Percentiles rank a stretch among this genome's conserved stretches.
Conservation (phyloP, 2,888 invertebrate species). For the Bombyx huttoni region DNA sequence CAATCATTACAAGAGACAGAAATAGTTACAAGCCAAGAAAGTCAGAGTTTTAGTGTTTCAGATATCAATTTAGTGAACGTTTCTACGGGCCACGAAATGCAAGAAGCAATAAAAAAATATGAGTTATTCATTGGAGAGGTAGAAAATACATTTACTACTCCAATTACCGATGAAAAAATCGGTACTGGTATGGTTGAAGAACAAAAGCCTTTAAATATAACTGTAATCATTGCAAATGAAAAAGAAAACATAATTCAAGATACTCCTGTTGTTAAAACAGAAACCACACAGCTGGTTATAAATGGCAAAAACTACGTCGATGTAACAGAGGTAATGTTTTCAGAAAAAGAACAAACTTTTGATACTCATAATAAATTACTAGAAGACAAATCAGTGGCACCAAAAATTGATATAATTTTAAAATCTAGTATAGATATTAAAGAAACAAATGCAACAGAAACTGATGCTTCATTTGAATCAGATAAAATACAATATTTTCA, state of each 20-base stretch:
- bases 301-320: conserved; percentile 52
- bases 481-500: conserved; percentile 25
- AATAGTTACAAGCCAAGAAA: conserved; percentile 47
- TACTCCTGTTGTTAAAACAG: conserved; percentile 15
- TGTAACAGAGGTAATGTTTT: conserved; percentile 35
- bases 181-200: conserved; percentile 25
- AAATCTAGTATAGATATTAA: conserved; percentile 25
- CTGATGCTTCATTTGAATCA: conserved; percentile 19
- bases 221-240: conserved; percentile 37
- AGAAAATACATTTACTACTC: conserved; percentile 18
- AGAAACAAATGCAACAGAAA: conserved; percentile 37
- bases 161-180: conserved; percentile 12
- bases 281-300: conserved; percentile 29
- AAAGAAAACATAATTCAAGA: conserved; percentile 23
- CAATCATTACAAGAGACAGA: conserved; percentile 50
- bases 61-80: conserved; percentile 21
- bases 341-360: conserved; percentile 46
- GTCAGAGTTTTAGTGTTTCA: conserved; percentile 34
- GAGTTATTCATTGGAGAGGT: conserved; percentile 37
- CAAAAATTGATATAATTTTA: conserved; percentile 21
- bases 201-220: conserved; percentile 35
- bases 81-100: conserved; percentile 24
- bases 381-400: conserved; percentile 17
- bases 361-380: conserved; percentile 12
- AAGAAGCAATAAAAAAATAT: conserved; percentile 33